These are phyloP conservation scores for Teleopsis dalmanni DNA, from an alignment of 1,140 invertebrate species.

Conservation along the genomic window DNA sequence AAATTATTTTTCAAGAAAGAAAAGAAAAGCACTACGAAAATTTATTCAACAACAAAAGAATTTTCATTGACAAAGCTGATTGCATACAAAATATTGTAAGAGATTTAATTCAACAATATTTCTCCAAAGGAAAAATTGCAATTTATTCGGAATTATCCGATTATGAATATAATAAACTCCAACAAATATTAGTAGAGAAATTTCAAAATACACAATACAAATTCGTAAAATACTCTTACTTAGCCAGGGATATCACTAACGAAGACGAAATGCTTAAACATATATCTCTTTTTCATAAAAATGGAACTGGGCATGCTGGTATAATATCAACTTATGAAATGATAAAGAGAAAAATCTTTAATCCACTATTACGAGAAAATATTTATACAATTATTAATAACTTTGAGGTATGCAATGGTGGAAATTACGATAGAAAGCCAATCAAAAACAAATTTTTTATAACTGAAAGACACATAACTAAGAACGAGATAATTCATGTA, in stretches of 20 bases:
- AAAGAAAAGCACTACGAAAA: not conserved
- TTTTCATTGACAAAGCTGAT: too few species aligned
- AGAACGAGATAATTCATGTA: not conserved
- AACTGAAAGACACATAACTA: slow-evolving; percentile 11
- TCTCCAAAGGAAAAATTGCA: too few species aligned
- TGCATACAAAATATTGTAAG: too few species aligned
- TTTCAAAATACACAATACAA: not conserved
- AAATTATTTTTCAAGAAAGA: too few species aligned
- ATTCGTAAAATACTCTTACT: not conserved
- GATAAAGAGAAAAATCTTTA: slow-evolving; percentile 10
- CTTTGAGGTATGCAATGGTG: slow-evolving; percentile 14
- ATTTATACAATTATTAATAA: slow-evolving; percentile 15
- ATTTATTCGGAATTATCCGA: not conserved
- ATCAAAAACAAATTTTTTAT: slow-evolving; percentile 11
- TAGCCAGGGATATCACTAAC: not conserved
- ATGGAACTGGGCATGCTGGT: slow-evolving; percentile 3
- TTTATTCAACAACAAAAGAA: too few species aligned
- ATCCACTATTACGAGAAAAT: slow-evolving; percentile 6
- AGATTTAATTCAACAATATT: too few species aligned
- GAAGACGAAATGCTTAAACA: not conserved
- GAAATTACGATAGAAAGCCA: slow-evolving; percentile 14
- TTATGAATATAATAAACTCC: not conserved
- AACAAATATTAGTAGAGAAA: not conserved
- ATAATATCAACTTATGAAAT: not conserved
- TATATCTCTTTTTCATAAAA: not conserved